These are phyloP conservation scores for Lepus oiostolus DNA, from an alignment of 2,797 vertebrate genomes.

Conservation along the genomic window DNA sequence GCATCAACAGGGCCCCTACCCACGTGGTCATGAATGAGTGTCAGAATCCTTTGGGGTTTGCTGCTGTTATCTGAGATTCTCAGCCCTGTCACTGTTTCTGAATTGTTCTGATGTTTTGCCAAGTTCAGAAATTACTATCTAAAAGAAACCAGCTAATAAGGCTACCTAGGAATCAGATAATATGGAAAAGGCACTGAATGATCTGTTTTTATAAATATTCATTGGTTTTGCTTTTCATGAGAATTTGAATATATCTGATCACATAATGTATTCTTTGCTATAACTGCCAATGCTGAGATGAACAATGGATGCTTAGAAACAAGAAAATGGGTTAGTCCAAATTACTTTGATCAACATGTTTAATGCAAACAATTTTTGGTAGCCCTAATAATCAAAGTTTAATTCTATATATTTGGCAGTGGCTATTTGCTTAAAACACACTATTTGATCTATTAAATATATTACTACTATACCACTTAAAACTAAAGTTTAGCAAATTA, in stretches of 20 bases:
- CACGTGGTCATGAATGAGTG: background rate
- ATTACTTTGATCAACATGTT: background rate
- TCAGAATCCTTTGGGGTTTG: slow-evolving; percentile 9
- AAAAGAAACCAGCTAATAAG: slow-evolving; percentile 52
- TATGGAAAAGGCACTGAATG: slow-evolving; percentile 28
- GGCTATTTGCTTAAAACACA: slow-evolving; percentile 57
- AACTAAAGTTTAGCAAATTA: slow-evolving; percentile 42
- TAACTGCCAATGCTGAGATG: slow-evolving; percentile 31
- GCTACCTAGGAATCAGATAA: slow-evolving; percentile 42
- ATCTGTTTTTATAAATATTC: slow-evolving; percentile 31
- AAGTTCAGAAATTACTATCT: slow-evolving; percentile 18
- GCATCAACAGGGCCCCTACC: background rate
- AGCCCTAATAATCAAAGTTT: slow-evolving; percentile 7
- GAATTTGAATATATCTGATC: slow-evolving; percentile 23
- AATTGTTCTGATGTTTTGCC: background rate
- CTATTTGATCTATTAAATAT: slow-evolving; percentile 1
- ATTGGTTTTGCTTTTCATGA: slow-evolving; percentile 50
- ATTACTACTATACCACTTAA: slow-evolving; percentile 27
- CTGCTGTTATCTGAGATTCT: slow-evolving; percentile 7
- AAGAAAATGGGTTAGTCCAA: background rate
- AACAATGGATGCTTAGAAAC: background rate
- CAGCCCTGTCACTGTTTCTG: background rate
- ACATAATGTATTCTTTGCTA: slow-evolving; percentile 7
- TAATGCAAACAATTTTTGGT: slow-evolving; percentile 45
- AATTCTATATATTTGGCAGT: slow-evolving; percentile 31